These are phyloP conservation scores for Echinops telfairi DNA, from an alignment of 2,113 vertebrate genomes.

Conservation along the genomic window DNA sequence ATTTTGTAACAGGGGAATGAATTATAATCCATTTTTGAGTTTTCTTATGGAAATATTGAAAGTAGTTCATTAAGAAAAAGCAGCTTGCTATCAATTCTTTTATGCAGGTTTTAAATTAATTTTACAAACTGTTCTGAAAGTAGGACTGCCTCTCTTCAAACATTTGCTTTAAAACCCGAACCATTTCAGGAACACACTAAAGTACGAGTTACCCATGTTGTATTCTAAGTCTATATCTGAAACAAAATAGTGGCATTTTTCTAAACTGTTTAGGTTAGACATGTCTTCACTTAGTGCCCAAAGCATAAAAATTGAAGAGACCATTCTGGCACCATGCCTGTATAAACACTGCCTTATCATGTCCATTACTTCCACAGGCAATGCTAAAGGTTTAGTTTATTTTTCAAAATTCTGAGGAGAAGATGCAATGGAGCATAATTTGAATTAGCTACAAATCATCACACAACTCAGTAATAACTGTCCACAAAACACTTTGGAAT, in stretches of 20 bases:
- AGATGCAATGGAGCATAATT: background rate
- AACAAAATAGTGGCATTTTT: slow-evolving; percentile 30
- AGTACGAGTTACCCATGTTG: background rate
- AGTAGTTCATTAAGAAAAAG: slow-evolving; percentile 28
- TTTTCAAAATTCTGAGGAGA: slow-evolving; percentile 51
- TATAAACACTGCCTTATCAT: slow-evolving; percentile 81
- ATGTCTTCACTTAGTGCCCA: slow-evolving; percentile 60
- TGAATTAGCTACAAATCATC: slow-evolving; percentile 57
- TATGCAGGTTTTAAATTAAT: background rate
- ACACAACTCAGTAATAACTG: background rate
- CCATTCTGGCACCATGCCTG: slow-evolving; percentile 80
- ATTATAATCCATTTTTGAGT: slow-evolving; percentile 59
- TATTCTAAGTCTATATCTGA: background rate
- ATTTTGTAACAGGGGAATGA: slow-evolving; percentile 53
- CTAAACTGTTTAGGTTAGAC: background rate
- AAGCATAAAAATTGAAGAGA: slow-evolving; percentile 70
- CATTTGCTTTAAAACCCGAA: slow-evolving; percentile 34
- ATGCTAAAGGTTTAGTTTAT: slow-evolving; percentile 17
- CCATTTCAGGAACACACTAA: slow-evolving; percentile 32
- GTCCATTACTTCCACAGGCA: slow-evolving; percentile 67
- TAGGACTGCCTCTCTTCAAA: background rate
- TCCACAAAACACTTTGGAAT: slow-evolving; percentile 27
- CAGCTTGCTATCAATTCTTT: background rate
- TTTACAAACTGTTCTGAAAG: slow-evolving; percentile 52
- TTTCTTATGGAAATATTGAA: slow-evolving; percentile 31